Conservation (phyloP, 2,113 vertebrate genomes). For the Rhineura floridana region DNA sequence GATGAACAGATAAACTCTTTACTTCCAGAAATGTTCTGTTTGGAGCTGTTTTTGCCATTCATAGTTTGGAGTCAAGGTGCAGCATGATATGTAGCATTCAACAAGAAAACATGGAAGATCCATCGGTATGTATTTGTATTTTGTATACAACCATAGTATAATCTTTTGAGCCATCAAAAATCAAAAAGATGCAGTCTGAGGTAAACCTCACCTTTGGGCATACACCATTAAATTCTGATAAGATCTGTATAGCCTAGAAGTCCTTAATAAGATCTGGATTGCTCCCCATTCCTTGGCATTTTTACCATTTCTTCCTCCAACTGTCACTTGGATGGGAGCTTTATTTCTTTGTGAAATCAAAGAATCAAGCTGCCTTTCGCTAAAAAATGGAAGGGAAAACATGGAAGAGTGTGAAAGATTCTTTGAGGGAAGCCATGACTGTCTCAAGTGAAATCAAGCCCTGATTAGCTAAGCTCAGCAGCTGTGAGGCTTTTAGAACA, state of each 20-base stretch:
- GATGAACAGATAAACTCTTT: neutral
- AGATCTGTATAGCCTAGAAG: neutral
- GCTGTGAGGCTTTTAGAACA: no score
- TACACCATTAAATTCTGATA: neutral
- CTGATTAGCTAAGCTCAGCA: no score
- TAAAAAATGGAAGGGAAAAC: neutral
- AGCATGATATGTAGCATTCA: neutral
- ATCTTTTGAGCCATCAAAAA: neutral
- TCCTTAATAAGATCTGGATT: neutral
- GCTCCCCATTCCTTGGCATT: neutral
- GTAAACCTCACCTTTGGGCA: neutral
- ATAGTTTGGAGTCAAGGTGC: neutral
- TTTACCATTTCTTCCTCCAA: neutral
- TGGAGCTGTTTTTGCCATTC: neutral
- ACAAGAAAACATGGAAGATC: no score
- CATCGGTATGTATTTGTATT: neutral
- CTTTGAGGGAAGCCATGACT: no score
- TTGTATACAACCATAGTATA: neutral
- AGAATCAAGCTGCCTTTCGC: neutral
- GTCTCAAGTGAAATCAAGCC: no score
- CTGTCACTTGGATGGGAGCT: rapidly evolving
- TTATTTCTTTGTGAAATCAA: neutral
- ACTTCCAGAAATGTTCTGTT: neutral
- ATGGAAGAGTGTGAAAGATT: neutral
- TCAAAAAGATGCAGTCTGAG: neutral